phyloP scores from a whole-genome alignment of 2,113 vertebrate species.

The Xenopus tropicalis region UCB_Xtro_10.0 CM004452.2:37027001-37027500 shows the following conservation, averaged over 20 bases:
- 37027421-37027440: too few species aligned
- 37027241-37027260: slow-evolving; percentile 63
- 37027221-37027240: slow-evolving; percentile 54
- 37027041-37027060: slow-evolving; percentile 63
- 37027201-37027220: too few species aligned
- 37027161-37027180: too few species aligned
- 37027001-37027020: slow-evolving; percentile 57
- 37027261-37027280: slow-evolving; percentile 59
- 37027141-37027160: too few species aligned
- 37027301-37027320: slow-evolving; percentile 62
- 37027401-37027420: too few species aligned
- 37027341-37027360: slow-evolving; percentile 56
- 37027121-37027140: too few species aligned
- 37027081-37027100: slow-evolving; percentile 60
- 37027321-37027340: too few species aligned
- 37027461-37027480: too few species aligned
- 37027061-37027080: slow-evolving; percentile 67
- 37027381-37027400: too few species aligned
- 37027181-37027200: slow-evolving; percentile 55
- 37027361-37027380: too few species aligned
- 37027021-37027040: slow-evolving; percentile 64
- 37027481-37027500: too few species aligned
- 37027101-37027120: slow-evolving; percentile 70
- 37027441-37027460: too few species aligned
- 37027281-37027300: slow-evolving; percentile 65